A percentile compares a stretch with the other conserved stretches of the same genome.
phyloP scores from a whole-genome alignment of 2,113 vertebrate genomes.

The Elephantulus edwardii region DNA sequence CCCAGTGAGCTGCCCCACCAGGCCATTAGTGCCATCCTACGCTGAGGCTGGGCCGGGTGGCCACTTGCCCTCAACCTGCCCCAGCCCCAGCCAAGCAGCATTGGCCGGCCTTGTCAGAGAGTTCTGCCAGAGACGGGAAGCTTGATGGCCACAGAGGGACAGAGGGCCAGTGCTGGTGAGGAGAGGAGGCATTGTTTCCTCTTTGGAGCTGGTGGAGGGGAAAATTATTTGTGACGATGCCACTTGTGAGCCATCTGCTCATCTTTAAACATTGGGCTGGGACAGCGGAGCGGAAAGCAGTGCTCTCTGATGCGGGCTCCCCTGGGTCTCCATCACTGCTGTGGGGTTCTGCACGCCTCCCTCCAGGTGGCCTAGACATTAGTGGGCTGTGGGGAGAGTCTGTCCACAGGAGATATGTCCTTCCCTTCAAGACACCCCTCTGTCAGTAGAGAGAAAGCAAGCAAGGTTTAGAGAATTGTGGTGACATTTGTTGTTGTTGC shows the following conservation, averaged over 20 bases:
- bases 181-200: conserved; percentile 58
- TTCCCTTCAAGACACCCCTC: neutral
- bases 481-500: neutral
- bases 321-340: neutral
- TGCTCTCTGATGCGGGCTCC: conserved; percentile 5
- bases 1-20: neutral
- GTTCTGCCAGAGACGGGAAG: neutral
- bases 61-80: neutral
- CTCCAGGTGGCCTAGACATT: neutral
- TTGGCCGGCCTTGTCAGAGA: neutral
- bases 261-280: conserved; percentile 15
- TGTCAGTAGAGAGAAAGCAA: neutral
- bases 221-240: conserved; percentile 79
- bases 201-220: conserved; percentile 79
- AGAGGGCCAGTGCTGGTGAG: conserved; percentile 37
- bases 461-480: neutral
- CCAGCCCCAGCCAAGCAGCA: neutral
- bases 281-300: conserved; percentile 4
- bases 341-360: neutral
- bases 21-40: neutral
- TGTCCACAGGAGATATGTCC: neutral
- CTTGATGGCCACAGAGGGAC: neutral
- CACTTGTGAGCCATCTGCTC: conserved; percentile 78
- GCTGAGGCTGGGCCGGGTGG: neutral
- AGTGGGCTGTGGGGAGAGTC: neutral